Percentiles rank a stretch among this genome's conserved stretches.
Conservation (phyloP, 2,113 vertebrate species). For the Pholis gunnellus region DNA sequence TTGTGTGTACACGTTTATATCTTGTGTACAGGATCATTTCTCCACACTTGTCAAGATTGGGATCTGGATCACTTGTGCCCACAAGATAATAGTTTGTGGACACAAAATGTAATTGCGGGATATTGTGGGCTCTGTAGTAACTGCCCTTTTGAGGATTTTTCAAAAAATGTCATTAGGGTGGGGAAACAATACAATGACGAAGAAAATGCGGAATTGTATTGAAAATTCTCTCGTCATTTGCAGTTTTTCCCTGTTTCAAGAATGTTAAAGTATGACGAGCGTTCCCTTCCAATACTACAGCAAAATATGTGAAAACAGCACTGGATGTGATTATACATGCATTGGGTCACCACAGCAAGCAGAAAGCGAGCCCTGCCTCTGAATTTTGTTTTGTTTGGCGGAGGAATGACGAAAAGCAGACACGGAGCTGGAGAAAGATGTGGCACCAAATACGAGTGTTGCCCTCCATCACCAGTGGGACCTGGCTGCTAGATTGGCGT, state of each 20-base stretch:
- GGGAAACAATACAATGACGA: neutral
- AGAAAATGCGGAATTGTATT: neutral
- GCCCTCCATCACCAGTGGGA: constrained; percentile 66
- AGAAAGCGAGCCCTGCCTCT: constrained; percentile 19
- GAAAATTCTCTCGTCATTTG: neutral
- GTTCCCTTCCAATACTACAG: neutral
- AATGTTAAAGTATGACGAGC: neutral
- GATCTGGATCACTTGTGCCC: neutral
- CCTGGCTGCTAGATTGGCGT: constrained; percentile 68
- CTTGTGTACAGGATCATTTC: neutral
- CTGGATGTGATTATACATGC: constrained; percentile 52
- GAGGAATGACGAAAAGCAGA: constrained; percentile 41
- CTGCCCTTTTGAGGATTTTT: neutral
- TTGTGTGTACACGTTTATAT: neutral
- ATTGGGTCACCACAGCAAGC: constrained; percentile 11
- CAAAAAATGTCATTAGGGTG: neutral
- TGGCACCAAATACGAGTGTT: constrained; percentile 47
- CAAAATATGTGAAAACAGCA: neutral
- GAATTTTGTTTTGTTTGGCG: constrained; percentile 35
- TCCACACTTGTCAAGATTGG: neutral
- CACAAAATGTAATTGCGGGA: neutral
- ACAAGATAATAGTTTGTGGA: neutral
- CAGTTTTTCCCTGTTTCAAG: neutral
- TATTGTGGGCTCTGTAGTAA: neutral
- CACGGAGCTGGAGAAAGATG: constrained; percentile 48